These are phyloP conservation scores for Tupaia tana DNA, from an alignment of 2,113 vertebrate species.

Conservation along the genomic window DNA sequence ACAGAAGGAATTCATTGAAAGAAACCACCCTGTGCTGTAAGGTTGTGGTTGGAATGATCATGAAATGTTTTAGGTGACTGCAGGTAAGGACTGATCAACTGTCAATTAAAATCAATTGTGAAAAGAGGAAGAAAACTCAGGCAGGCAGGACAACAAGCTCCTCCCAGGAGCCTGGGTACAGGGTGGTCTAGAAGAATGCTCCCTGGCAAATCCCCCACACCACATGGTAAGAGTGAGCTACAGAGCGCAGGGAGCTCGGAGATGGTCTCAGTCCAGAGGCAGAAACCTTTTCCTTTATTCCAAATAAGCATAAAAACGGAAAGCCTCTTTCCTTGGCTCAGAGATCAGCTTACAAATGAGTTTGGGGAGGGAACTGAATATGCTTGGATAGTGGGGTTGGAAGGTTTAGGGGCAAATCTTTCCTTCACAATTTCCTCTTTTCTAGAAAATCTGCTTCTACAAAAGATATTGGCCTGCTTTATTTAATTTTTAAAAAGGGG, in stretches of 20 bases:
- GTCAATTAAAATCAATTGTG: neutral
- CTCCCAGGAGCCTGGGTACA: neutral
- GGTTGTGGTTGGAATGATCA: constrained; percentile 35
- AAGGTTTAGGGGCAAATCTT: constrained; percentile 21
- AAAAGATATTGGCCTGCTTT: constrained; percentile 16
- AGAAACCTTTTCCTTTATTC: neutral
- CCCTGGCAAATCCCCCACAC: neutral
- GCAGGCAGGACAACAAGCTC: neutral
- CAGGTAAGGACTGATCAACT: constrained; percentile 28
- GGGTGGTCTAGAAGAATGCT: neutral
- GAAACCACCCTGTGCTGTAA: constrained; percentile 29
- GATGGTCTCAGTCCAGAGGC: neutral
- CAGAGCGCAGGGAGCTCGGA: neutral
- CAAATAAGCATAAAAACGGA: neutral
- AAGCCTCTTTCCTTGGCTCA: neutral
- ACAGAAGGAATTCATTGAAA: constrained; percentile 56
- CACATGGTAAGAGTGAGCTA: neutral
- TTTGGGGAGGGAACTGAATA: neutral
- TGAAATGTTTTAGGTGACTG: neutral
- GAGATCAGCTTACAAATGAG: constrained; percentile 29
- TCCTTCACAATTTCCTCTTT: constrained; percentile 26
- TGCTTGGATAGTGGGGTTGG: neutral
- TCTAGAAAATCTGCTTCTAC: constrained; percentile 19
- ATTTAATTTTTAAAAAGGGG: neutral
- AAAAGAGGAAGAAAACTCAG: neutral